Percentiles rank a stretch among this genome's conserved stretches.
Evolutionary conservation across 2,888 invertebrate species (phyloP).

Genomic region (Noctuana brunneofusca): DNA sequence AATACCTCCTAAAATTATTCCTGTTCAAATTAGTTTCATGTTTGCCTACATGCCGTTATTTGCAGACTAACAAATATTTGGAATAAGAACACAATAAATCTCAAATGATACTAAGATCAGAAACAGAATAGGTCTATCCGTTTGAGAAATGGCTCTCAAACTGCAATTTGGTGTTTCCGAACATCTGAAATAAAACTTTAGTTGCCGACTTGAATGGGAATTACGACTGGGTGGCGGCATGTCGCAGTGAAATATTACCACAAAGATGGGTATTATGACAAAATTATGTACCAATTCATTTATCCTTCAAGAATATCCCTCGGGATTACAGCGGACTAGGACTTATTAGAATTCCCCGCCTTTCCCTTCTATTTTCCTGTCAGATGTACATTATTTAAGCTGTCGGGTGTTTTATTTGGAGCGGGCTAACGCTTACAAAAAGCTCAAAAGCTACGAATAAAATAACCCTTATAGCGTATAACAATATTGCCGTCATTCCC

Average conservation of each 20-base stretch:
- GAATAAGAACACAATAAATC: slow-evolving; percentile 18
- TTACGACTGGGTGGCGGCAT: slow-evolving; percentile 23
- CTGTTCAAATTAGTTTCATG: background rate
- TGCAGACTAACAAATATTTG: background rate
- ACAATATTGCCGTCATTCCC: too few species aligned
- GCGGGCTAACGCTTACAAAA: background rate
- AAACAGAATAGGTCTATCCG: slow-evolving; percentile 16
- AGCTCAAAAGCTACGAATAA: background rate
- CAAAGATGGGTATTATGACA: slow-evolving; percentile 31
- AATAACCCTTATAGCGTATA: background rate
- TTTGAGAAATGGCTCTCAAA: slow-evolving; percentile 31
- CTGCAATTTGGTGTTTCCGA: slow-evolving; percentile 28
- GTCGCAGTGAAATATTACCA: slow-evolving; percentile 29
- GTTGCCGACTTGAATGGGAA: slow-evolving; percentile 28
- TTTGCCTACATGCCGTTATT: background rate
- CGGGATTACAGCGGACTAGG: slow-evolving; percentile 18
- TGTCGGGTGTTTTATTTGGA: slow-evolving; percentile 12
- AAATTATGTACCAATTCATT: slow-evolving; percentile 31
- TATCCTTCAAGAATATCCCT: slow-evolving; percentile 29
- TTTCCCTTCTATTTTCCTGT: slow-evolving; percentile 17
- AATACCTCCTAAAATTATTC: too few species aligned
- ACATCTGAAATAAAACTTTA: slow-evolving; percentile 32
- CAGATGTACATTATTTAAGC: slow-evolving; percentile 22
- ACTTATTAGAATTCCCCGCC: slow-evolving; percentile 20
- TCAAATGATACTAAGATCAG: slow-evolving; percentile 12